Evolutionary conservation across 2,888 invertebrate genomes (phyloP).

Genomic region (Oxycera nigricornis): DNA sequence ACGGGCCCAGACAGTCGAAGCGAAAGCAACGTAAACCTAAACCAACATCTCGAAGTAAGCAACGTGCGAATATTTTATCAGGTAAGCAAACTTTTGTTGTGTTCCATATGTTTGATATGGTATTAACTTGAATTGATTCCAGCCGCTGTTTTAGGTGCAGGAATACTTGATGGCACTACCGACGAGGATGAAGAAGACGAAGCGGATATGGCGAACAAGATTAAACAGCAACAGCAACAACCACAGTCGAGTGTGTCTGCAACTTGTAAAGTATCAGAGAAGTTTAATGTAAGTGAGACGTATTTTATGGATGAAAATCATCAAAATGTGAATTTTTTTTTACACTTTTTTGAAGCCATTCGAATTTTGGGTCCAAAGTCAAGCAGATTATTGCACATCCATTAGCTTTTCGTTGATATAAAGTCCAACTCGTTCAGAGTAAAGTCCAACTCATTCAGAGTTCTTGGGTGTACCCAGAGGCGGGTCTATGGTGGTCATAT

Average conservation of each 20-base stretch:
- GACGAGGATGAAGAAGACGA: constrained; percentile 12
- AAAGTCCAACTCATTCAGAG: no score
- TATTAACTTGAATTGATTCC: constrained; percentile 6
- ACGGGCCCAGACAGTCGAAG: constrained; percentile 41
- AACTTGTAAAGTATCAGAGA: neutral
- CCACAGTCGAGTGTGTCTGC: neutral
- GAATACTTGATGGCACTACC: constrained; percentile 9
- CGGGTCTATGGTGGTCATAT: no score
- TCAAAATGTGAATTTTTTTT: no score
- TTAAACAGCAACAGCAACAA: neutral
- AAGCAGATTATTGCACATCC: no score
- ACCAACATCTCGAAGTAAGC: constrained; percentile 40
- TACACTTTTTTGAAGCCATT: no score
- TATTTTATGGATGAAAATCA: no score
- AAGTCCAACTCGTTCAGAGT: no score
- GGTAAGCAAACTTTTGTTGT: constrained; percentile 47
- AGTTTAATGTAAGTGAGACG: constrained; percentile 34
- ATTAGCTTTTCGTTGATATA: no score
- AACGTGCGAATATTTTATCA: constrained; percentile 49
- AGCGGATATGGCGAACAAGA: neutral
- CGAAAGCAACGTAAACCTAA: constrained; percentile 41
- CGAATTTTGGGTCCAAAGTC: no score
- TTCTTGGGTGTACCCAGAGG: no score
- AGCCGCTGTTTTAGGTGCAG: constrained; percentile 35
- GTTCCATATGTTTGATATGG: no score